Base-by-base conservation (phyloP, 2,888 invertebrate species). In the Andrena chrysosceles region DNA sequence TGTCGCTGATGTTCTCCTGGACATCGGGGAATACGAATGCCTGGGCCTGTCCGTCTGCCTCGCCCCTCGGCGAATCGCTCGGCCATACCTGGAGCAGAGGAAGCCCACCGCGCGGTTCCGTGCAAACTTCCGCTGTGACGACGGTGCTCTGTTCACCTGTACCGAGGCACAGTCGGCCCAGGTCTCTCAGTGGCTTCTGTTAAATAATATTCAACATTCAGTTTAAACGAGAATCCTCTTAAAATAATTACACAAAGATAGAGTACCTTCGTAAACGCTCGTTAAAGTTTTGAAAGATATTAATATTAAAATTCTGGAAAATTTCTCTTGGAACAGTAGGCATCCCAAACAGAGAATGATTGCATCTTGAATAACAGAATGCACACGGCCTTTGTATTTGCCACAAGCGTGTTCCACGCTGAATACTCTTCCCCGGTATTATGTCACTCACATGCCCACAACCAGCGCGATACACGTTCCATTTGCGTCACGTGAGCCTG, bases 21-120 rank as follows among this genome's bases (percentile, higher is more conserved):
- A 94, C 92, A 86, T 94, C 95, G 54, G 96, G 96, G 90, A 96
- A 96, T 70, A 96, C 95, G 92, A 96, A 96, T 84, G 96, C 96
- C 91, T 96, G 96, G 7, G 91, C 92, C 81, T 94, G 93, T 2
- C 96, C 96, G 87, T 96, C 96, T 48, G 96, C 95, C 89, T 96
- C 96, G 87, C 96, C 96, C 71, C 96, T 94, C 16, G 96, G 96
- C 26, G 96, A 96, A 91, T 96, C 96, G 94, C 96, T 96, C 59
- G 96, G 96, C 96, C 96, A 96, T 89, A 96, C 96, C 94, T 96
- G 93, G 8, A 94, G 92, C 60, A 94, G 89, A 2, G 94, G 94
- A 74, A 94, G 90, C n/a, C 92, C 93, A 42, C 89, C 90, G n/a
- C 90, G 91, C 5, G 91, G 88, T 81, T 92, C 93, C 35, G 90